These are phyloP conservation scores for Sisor rabdophorus DNA, from an alignment of 2,113 vertebrate genomes.

Conservation along the genomic window DNA sequence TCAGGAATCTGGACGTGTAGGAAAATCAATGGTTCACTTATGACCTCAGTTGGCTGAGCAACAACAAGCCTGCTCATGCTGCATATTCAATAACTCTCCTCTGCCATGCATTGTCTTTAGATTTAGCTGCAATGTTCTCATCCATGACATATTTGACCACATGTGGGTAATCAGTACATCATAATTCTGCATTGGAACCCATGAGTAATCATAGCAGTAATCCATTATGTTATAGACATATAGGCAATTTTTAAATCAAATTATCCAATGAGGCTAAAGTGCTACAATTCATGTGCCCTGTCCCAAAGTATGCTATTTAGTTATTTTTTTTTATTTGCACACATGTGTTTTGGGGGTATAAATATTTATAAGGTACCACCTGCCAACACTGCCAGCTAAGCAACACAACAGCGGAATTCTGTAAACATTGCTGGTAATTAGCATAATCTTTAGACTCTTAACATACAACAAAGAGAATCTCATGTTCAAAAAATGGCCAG, in stretches of 20 bases:
- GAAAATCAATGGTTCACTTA: slow-evolving; percentile 42
- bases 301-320: slow-evolving; percentile 38
- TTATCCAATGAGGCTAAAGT: slow-evolving; percentile 57
- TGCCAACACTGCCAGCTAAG: slow-evolving; percentile 38
- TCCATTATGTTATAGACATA: not conserved
- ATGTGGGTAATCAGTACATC: not conserved
- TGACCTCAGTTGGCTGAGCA: slow-evolving; percentile 50
- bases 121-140: slow-evolving; percentile 1
- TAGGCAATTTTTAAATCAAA: slow-evolving; percentile 50
- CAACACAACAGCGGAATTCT: slow-evolving; percentile 27
- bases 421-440: slow-evolving; percentile 38
- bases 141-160: not conserved
- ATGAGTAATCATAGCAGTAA: too few relatives aligned
- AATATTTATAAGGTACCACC: slow-evolving; percentile 45
- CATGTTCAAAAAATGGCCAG: not conserved
- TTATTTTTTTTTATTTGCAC: slow-evolving; percentile 30
- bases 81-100: slow-evolving; percentile 39
- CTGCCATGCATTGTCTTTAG: slow-evolving; percentile 12
- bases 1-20: slow-evolving; percentile 25
- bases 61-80: slow-evolving; percentile 38
- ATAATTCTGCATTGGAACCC: not conserved
- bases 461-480: slow-evolving; percentile 21
- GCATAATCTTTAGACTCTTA: slow-evolving; percentile 23
- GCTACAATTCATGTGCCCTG: slow-evolving; percentile 61
- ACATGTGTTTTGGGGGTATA: slow-evolving; percentile 34